These are phyloP conservation scores for Elephas maximus DNA, from an alignment of 2,113 vertebrate genomes.

Conservation along the genomic window DNA sequence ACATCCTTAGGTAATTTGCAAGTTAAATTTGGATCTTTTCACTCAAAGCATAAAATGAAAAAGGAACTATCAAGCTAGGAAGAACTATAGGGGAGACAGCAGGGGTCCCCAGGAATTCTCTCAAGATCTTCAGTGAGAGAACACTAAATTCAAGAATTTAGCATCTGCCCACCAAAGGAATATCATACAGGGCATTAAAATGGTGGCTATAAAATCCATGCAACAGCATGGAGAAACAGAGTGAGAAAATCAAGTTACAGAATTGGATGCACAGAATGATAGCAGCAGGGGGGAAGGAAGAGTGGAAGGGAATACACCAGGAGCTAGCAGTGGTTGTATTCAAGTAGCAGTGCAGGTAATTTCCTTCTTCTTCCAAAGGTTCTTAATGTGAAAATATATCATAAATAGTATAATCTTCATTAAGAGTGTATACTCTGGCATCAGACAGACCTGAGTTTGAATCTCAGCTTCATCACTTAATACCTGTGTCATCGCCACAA, in stretches of 20 bases:
- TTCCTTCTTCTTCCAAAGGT: conserved; percentile 1
- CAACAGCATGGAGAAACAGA: conserved; percentile 1
- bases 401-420: neutral
- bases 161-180: conserved; percentile 70
- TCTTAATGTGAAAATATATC: neutral
- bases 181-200: conserved; percentile 73
- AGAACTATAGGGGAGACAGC: conserved; percentile 63
- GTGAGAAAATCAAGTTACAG: neutral
- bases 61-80: conserved; percentile 66
- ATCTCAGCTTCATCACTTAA: neutral
- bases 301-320: neutral
- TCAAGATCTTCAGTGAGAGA: conserved; percentile 57
- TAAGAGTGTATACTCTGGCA: neutral
- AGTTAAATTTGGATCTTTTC: conserved; percentile 75
- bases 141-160: conserved; percentile 65
- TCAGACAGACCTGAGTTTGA: neutral
- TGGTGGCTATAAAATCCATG: conserved; percentile 66
- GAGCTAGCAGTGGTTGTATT: neutral
- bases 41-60: conserved; percentile 66
- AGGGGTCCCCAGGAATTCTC: conserved; percentile 68
- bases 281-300: neutral
- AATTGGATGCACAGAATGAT: neutral
- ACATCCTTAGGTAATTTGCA: conserved; percentile 71
- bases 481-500: neutral
- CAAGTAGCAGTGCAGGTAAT: neutral